Evolutionary conservation across 2,797 vertebrate genomes (phyloP).

Genomic region (Lerista edwardsae): DNA sequence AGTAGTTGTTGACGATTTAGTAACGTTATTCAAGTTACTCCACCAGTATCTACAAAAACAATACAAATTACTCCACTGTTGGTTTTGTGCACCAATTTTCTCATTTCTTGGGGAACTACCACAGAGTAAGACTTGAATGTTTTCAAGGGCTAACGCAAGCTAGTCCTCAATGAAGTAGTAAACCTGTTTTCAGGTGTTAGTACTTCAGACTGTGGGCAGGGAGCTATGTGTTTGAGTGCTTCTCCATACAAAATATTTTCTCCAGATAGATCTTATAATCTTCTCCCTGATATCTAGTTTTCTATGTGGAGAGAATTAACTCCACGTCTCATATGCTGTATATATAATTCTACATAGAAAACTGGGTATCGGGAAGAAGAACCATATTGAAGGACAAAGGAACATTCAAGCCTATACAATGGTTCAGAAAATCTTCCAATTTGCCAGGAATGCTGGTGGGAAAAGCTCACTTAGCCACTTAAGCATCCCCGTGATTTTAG

Average conservation of each 20-base stretch:
- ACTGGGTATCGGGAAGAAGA: conserved; percentile 28
- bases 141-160: conserved; percentile 59
- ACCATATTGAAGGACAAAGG: conserved; percentile 71
- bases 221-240: neutral
- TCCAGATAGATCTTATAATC: too few relatives aligned
- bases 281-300: neutral
- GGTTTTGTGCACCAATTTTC: conserved; percentile 51
- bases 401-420: conserved; percentile 75
- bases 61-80: neutral
- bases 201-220: neutral
- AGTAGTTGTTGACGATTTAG: conserved; percentile 35
- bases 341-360: neutral
- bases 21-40: conserved; percentile 31
- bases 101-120: conserved; percentile 62
- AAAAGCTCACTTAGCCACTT: conserved; percentile 77
- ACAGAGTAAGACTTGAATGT: conserved; percentile 56
- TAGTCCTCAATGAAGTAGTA: neutral
- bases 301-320: neutral
- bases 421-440: conserved; percentile 76
- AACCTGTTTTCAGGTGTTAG: neutral
- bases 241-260: neutral
- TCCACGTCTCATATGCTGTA: neutral
- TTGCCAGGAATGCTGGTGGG: conserved; percentile 77
- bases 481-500: conserved; percentile 73
- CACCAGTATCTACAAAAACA: conserved; percentile 38